Evolutionary conservation across 2,113 vertebrate species (phyloP).

Genomic region (Pithys albifrons): DNA sequence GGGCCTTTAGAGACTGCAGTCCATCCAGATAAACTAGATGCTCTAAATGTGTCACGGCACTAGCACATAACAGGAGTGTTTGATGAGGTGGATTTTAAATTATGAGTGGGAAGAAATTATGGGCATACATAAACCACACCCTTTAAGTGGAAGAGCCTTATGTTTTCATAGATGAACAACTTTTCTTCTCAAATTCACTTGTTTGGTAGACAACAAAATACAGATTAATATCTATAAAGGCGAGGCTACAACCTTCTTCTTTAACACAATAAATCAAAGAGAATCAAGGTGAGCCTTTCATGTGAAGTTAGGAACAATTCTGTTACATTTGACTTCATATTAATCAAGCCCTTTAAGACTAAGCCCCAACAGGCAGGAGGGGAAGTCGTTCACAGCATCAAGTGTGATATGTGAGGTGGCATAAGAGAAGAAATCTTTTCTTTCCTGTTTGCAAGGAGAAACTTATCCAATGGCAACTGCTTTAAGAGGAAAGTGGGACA

Average conservation of each 20-base stretch:
- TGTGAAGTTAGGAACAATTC: background rate
- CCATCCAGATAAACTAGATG: background rate
- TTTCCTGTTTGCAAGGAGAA: conserved; percentile 48
- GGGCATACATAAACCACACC: background rate
- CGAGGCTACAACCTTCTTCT: background rate
- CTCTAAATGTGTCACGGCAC: background rate
- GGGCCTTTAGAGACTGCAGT: background rate
- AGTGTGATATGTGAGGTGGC: conserved; percentile 47
- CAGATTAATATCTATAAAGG: background rate
- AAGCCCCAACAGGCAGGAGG: conserved; percentile 37
- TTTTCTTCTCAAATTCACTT: background rate
- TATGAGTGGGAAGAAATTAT: background rate
- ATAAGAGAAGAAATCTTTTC: conserved; percentile 28
- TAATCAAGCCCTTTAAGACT: conserved; percentile 48
- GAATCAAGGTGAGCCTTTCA: background rate
- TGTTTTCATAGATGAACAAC: background rate
- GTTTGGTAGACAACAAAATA: background rate
- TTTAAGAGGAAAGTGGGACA: background rate
- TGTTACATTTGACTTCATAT: conserved; percentile 32
- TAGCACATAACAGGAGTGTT: background rate
- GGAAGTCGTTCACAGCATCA: conserved; percentile 47
- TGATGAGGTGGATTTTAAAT: background rate
- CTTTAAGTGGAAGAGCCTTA: background rate
- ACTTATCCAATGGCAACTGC: background rate
- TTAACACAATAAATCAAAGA: background rate